These are phyloP conservation scores for Drosophila seclusa DNA, from an alignment of 2,888 invertebrate species.

Conservation along the genomic window DNA sequence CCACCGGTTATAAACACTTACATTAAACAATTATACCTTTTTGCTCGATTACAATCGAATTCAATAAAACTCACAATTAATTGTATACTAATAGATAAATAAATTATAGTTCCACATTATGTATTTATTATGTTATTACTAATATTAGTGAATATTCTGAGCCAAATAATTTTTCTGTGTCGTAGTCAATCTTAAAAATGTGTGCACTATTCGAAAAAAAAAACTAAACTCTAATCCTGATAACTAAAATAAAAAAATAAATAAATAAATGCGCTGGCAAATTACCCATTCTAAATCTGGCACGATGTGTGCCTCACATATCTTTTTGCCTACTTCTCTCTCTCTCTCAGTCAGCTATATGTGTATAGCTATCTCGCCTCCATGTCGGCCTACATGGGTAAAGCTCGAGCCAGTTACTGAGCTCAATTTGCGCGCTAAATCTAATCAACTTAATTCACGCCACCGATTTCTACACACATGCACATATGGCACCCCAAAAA, in stretches of 20 bases:
- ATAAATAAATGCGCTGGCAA: constrained; percentile 21
- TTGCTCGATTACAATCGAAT: too few species aligned
- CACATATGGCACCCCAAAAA: constrained; percentile 40
- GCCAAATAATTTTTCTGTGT: background rate
- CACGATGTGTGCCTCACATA: constrained; percentile 14
- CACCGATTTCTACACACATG: constrained; percentile 41
- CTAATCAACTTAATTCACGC: constrained; percentile 80
- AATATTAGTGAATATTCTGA: background rate
- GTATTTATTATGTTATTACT: background rate
- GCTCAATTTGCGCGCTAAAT: constrained; percentile 71
- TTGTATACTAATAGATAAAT: too few species aligned
- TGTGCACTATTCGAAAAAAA: constrained; percentile 4
- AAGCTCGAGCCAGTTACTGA: constrained; percentile 30
- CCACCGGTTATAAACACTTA: background rate
- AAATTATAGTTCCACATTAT: too few species aligned
- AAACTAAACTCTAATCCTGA: constrained; percentile 38
- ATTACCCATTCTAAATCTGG: constrained; percentile 51
- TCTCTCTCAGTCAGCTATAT: background rate
- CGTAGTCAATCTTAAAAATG: constrained; percentile 7
- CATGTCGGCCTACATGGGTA: constrained; percentile 23
- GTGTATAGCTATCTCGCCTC: background rate
- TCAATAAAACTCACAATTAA: background rate
- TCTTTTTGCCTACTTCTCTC: background rate
- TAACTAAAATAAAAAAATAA: constrained; percentile 6
- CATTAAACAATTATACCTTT: too few species aligned